A percentile compares a stretch with the other conserved stretches of the same genome.
Evolutionary conservation across 2,797 vertebrate species (phyloP).

Genomic region (Enteromius afrohamiltoni): DNA sequence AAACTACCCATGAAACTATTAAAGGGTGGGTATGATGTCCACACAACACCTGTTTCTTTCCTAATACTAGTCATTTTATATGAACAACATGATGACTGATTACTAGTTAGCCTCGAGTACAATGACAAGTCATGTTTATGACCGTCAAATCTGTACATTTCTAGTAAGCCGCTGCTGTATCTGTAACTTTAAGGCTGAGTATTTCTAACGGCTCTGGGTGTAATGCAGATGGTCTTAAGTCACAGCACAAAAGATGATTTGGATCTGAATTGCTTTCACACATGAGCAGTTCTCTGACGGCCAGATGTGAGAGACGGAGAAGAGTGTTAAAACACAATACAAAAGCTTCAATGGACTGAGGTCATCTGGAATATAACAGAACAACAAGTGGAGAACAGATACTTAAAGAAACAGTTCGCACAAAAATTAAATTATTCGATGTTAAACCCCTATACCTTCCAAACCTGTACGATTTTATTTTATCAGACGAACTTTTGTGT

Average conservation of each 20-base stretch:
- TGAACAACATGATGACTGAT: slow-evolving; percentile 44
- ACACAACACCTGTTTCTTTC: slow-evolving; percentile 52
- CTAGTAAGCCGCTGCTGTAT: slow-evolving; percentile 2
- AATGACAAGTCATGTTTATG: slow-evolving; percentile 17
- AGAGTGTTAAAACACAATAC: neutral
- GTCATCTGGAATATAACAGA: slow-evolving; percentile 10
- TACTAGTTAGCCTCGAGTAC: slow-evolving; percentile 30
- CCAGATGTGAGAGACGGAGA: neutral
- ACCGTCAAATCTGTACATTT: neutral
- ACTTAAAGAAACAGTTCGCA: neutral
- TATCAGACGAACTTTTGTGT: neutral
- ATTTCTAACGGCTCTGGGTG: neutral
- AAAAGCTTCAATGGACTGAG: neutral
- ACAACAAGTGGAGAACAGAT: neutral
- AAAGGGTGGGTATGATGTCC: slow-evolving; percentile 14
- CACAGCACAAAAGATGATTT: slow-evolving; percentile 20
- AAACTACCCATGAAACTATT: slow-evolving; percentile 18
- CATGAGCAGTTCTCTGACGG: neutral
- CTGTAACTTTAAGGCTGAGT: neutral
- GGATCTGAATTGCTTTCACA: neutral
- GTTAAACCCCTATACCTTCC: neutral
- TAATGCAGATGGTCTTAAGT: slow-evolving; percentile 2
- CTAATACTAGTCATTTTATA: slow-evolving; percentile 36
- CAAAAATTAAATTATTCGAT: neutral
- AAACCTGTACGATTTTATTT: neutral